phyloP scores from a whole-genome alignment of 2,888 invertebrate species.

The Spodoptera littoralis region DNA sequence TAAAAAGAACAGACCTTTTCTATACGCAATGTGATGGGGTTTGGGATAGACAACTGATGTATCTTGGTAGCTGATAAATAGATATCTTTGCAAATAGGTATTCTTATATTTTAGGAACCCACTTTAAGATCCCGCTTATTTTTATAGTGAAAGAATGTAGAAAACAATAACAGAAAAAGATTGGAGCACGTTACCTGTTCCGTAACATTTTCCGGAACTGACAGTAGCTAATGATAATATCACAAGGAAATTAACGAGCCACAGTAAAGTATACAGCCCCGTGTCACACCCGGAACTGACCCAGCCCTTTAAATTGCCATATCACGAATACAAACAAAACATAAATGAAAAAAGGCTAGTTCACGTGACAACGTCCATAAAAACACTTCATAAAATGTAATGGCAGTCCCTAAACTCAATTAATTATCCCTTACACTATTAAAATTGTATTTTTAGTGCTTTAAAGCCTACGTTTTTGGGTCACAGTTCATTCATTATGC shows the following conservation, averaged over 20 bases:
- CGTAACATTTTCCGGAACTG: no score
- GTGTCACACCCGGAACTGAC: conserved; percentile 37
- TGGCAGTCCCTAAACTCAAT: conserved; percentile 17
- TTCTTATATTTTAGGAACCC: no score
- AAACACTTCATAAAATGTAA: conserved; percentile 20
- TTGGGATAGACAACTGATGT: no score
- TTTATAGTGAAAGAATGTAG: no score
- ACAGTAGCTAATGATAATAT: conserved; percentile 13
- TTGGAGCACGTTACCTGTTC: no score
- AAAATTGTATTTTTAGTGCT: conserved; percentile 20
- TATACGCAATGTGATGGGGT: no score
- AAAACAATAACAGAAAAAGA: no score
- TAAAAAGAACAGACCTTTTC: no score
- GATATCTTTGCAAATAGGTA: no score
- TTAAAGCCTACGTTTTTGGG: conserved; percentile 35
- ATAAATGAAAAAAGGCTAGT: conserved; percentile 27
- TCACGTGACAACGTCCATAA: conserved; percentile 32
- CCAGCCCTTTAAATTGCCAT: conserved; percentile 25
- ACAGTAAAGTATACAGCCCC: conserved; percentile 16
- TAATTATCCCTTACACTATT: conserved; percentile 6
- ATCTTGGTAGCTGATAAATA: no score
- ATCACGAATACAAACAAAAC: conserved; percentile 34
- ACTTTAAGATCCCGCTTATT: no score
- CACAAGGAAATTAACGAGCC: conserved; percentile 28
- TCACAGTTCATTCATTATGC: conserved; percentile 48